A percentile compares a stretch with the other conserved stretches of the same genome.
Evolutionary conservation across 1,140 invertebrate genomes (phyloP).

Genomic region (Helicoverpa armigera): DNA sequence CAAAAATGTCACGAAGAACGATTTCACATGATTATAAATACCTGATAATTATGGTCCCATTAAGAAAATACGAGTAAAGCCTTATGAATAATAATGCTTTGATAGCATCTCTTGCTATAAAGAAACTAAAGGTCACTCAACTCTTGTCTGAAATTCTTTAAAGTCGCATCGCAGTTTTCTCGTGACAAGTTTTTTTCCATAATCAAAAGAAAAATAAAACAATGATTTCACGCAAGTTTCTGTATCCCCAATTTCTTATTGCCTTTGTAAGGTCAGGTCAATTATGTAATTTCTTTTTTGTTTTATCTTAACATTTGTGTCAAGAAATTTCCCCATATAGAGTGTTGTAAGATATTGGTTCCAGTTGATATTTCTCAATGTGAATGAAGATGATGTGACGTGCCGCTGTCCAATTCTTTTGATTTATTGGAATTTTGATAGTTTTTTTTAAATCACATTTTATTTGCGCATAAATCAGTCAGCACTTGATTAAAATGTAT

Average conservation of each 20-base stretch:
- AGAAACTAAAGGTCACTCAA: conserved; percentile 20
- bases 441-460: neutral
- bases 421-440: conserved; percentile 10
- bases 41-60: too few species aligned
- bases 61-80: neutral
- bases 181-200: neutral
- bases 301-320: conserved; percentile 23
- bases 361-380: conserved; percentile 32
- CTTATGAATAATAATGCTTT: conserved; percentile 4
- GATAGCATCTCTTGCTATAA: neutral
- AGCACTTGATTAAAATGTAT: too few species aligned
- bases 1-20: conserved; percentile 8
- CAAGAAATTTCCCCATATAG: conserved; percentile 33
- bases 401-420: conserved; percentile 13
- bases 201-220: neutral
- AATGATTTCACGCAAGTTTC: conserved; percentile 14
- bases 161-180: neutral
- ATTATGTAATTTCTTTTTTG: conserved; percentile 33
- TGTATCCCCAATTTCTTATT: conserved; percentile 17
- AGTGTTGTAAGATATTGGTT: conserved; percentile 26
- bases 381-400: neutral
- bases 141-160: neutral
- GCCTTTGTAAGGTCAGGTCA: conserved; percentile 27
- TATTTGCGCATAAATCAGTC: neutral
- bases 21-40: neutral